Evolutionary conservation across 2,113 vertebrate genomes (phyloP), one percentile per base, ranked within the genome.

Genomic region (Sitta europaea): DNA sequence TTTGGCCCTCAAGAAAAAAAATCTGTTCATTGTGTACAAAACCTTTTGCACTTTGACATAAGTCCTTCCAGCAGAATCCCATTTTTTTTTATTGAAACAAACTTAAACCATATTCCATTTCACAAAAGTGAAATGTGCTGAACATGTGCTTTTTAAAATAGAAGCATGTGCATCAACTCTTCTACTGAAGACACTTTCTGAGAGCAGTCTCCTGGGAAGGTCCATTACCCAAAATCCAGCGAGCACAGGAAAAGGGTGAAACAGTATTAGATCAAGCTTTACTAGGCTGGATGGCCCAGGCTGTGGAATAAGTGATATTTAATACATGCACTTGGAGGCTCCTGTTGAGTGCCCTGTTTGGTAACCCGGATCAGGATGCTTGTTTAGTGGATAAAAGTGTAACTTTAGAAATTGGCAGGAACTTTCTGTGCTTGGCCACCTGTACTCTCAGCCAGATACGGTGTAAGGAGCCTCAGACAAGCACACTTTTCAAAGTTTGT

Each of bases 321-420:
- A 98, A 98, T 98, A 95, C 93, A 92, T 81, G 94, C 67, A 7
- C 94, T 96, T 87, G 79, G 92, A 95, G 95, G 94, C 98, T 98
- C 98, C 98, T 91, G 98, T 97, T 97, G 98, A 97, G 98, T 97
- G 97, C 96, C 97, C 97, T 97, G 91, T 90, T 98, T 96, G 94
- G 96, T 97, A 97, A 98, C 96, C 97, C 96, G 83, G 98, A 98
- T 98, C 97, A 98, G 98, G 97, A 98, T 98, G 98, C 98, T 98
- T 98, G 97, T 98, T 98, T 98, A 98, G 97, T 89, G 97, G 97
- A 98, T 98, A 98, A 98, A 98, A 98, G 97, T 97, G 98, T 97
- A 98, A 98, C 98, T 97, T 94, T 98, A 98, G 98, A 98, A 98
- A 98, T 98, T 98, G 98, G 97, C 98, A 98, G 98, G 98, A 98